phyloP scores from a whole-genome alignment of 2,113 vertebrate species.

The Anguilla rostrata region DNA sequence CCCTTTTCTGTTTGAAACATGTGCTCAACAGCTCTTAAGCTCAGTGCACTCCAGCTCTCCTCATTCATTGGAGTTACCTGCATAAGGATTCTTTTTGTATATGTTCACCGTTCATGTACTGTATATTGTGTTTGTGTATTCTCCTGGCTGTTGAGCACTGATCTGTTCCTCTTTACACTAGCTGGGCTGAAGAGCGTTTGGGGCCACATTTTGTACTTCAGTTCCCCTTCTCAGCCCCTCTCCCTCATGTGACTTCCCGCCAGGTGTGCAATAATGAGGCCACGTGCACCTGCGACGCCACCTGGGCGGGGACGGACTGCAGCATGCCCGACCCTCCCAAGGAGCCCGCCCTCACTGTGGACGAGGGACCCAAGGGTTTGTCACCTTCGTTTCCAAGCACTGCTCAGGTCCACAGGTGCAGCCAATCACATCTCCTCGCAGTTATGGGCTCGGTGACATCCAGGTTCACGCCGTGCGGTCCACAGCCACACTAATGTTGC shows the following conservation, averaged over 20 bases:
- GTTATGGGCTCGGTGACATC: slow-evolving; percentile 2
- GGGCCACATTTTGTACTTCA: too few relatives aligned
- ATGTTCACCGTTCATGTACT: too few relatives aligned
- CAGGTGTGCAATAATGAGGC: slow-evolving; percentile 98
- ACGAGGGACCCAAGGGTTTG: slow-evolving; percentile 95
- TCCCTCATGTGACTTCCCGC: slow-evolving; percentile 30
- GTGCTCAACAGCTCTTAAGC: too few relatives aligned
- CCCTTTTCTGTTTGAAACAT: too few relatives aligned
- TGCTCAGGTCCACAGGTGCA: slow-evolving; percentile 13
- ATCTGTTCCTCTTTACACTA: too few relatives aligned
- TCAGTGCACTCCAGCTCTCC: too few relatives aligned
- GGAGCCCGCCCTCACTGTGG: slow-evolving; percentile 70
- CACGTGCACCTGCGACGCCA: slow-evolving; percentile 90
- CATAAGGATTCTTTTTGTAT: too few relatives aligned
- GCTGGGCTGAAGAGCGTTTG: too few relatives aligned
- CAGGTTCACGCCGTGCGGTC: neutral
- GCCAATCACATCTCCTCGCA: slow-evolving; percentile 19
- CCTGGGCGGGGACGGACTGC: slow-evolving; percentile 98
- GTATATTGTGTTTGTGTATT: too few relatives aligned
- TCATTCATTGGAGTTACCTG: too few relatives aligned
- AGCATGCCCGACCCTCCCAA: slow-evolving; percentile 92
- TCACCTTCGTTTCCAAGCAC: slow-evolving; percentile 67
- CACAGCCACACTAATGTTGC: neutral
- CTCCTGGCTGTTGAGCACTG: too few relatives aligned
- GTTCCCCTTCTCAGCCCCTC: slow-evolving; percentile 4